A percentile compares a stretch with the other conserved stretches of the same genome.
Evolutionary conservation across 2,888 invertebrate species (phyloP).

Genomic region (Macaria notata): DNA sequence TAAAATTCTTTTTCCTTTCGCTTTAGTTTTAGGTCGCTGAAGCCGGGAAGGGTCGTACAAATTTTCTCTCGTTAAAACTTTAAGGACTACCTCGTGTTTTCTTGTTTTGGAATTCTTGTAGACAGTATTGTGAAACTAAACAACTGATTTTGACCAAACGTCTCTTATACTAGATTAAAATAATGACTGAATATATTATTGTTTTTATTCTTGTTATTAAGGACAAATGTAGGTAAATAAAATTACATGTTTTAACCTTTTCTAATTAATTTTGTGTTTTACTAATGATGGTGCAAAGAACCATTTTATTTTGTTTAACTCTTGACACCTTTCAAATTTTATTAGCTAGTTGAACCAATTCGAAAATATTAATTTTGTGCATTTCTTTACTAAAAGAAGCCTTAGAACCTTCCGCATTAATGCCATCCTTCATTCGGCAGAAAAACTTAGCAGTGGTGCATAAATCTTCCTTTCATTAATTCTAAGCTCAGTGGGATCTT

Average conservation of each 20-base stretch:
- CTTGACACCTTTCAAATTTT: no score
- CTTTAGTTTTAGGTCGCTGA: slow-evolving; percentile 7
- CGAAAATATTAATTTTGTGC: no score
- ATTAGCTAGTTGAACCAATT: no score
- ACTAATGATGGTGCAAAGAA: no score
- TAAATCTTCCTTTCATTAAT: slow-evolving; percentile 28
- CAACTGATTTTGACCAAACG: no score
- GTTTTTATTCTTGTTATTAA: no score
- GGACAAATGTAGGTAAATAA: no score
- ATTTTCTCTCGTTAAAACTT: slow-evolving; percentile 24
- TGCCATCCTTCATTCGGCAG: slow-evolving; percentile 20
- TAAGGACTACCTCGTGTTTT: slow-evolving; percentile 10
- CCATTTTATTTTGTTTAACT: no score
- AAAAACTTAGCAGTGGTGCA: slow-evolving; percentile 22
- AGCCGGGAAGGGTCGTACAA: slow-evolving; percentile 11
- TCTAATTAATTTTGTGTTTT: no score
- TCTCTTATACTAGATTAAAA: no score
- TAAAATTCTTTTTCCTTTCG: background rate
- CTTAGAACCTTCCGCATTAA: slow-evolving; percentile 13
- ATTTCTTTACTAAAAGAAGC: background rate
- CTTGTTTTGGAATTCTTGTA: slow-evolving; percentile 18
- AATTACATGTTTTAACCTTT: no score
- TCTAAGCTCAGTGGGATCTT: slow-evolving; percentile 29
- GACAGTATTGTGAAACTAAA: slow-evolving; percentile 12
- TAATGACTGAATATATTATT: no score